phyloP scores from a whole-genome alignment of 2,113 vertebrate species.

The Isichthys henryi region DNA sequence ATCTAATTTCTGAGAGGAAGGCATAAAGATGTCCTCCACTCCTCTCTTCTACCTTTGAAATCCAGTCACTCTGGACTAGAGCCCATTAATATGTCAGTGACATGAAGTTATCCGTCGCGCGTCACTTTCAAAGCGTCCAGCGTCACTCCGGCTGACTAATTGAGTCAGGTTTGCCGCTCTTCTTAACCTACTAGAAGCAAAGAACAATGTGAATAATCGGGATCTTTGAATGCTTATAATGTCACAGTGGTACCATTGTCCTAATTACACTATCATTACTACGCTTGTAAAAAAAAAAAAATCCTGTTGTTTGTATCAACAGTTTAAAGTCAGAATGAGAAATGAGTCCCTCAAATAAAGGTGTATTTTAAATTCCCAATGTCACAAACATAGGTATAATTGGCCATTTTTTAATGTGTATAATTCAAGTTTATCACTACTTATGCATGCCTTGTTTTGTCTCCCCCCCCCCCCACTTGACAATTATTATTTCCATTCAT shows the following conservation, averaged over 20 bases:
- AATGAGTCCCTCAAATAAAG: neutral
- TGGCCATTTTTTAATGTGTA: slow-evolving; percentile 17
- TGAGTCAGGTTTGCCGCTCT: neutral
- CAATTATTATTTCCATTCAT: slow-evolving; percentile 70
- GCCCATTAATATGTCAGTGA: slow-evolving; percentile 22
- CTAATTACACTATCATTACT: neutral
- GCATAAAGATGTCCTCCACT: neutral
- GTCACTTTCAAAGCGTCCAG: slow-evolving; percentile 15
- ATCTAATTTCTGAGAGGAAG: slow-evolving; percentile 20
- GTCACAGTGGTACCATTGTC: neutral
- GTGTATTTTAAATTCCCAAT: neutral
- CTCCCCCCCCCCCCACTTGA: slow-evolving; percentile 48
- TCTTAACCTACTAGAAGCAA: slow-evolving; percentile 51
- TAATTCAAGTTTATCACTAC: slow-evolving; percentile 41
- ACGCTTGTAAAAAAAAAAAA: neutral
- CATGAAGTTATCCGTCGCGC: slow-evolving; percentile 8
- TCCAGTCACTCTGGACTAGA: neutral
- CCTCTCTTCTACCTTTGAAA: slow-evolving; percentile 7
- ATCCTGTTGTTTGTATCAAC: neutral
- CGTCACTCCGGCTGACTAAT: slow-evolving; percentile 3
- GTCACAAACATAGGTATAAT: neutral
- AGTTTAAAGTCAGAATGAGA: neutral
- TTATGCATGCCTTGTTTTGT: slow-evolving; percentile 49
- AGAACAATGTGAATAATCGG: neutral
- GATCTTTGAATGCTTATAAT: neutral